A percentile compares a stretch with the other conserved stretches of the same genome.
These are phyloP conservation scores for Lepus oiostolus DNA, from an alignment of 2,797 vertebrate species.

Conservation along the genomic window DNA sequence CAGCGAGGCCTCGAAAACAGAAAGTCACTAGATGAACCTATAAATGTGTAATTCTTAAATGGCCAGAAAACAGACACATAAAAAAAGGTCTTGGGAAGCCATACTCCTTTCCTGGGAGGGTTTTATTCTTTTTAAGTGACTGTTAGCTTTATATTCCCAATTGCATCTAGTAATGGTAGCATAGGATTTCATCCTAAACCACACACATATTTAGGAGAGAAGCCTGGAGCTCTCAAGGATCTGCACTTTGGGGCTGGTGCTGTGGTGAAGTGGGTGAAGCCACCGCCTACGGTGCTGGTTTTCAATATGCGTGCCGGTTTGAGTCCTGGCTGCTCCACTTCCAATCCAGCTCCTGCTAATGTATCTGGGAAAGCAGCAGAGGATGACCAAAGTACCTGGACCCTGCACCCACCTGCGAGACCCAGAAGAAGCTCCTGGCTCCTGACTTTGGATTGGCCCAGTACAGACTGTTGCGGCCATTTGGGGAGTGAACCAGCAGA, in stretches of 20 bases:
- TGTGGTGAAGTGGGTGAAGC: too few relatives aligned
- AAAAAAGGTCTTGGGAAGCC: not conserved
- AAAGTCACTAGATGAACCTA: conserved; percentile 2
- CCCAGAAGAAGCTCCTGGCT: too few relatives aligned
- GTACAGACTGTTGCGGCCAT: too few relatives aligned
- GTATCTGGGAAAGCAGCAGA: too few relatives aligned
- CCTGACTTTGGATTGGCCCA: too few relatives aligned
- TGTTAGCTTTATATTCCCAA: not conserved
- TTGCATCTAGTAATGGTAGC: not conserved
- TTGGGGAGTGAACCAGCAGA: too few relatives aligned
- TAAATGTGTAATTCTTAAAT: conserved; percentile 5
- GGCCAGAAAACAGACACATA: conserved; percentile 6
- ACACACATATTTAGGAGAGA: not conserved
- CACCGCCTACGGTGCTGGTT: too few relatives aligned
- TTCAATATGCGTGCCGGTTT: too few relatives aligned
- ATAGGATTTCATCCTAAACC: not conserved
- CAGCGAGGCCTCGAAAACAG: not conserved
- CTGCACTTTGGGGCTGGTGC: not conserved
- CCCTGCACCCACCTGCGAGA: too few relatives aligned
- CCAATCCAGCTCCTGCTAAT: too few relatives aligned
- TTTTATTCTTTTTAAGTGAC: not conserved
- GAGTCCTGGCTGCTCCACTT: too few relatives aligned
- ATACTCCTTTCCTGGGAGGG: not conserved
- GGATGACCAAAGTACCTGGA: too few relatives aligned
- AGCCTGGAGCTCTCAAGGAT: not conserved